These are phyloP conservation scores for Prietella phreatophila DNA, from an alignment of 2,113 vertebrate genomes.

Conservation along the genomic window DNA sequence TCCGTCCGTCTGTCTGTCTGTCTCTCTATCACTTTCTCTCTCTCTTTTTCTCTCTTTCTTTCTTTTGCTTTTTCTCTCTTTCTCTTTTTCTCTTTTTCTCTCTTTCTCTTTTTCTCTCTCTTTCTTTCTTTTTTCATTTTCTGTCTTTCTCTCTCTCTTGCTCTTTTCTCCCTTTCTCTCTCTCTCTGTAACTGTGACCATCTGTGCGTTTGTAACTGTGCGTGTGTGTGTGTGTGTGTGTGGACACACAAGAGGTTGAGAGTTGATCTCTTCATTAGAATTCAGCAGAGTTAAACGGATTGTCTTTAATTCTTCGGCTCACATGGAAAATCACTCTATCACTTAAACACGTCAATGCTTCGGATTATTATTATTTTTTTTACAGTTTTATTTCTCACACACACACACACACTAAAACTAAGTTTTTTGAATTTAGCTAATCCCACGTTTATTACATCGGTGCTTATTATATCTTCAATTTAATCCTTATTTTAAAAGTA, in stretches of 20 bases:
- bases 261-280: constrained; percentile 66
- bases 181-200: constrained; percentile 31
- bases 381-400: not conserved
- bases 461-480: not conserved
- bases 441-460: not conserved
- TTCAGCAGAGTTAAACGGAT: constrained; percentile 55
- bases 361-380: not conserved
- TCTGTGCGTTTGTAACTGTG: constrained; percentile 36
- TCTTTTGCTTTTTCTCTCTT: not conserved
- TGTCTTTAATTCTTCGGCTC: not conserved
- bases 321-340: not conserved
- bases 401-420: not conserved
- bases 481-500: too few species aligned
- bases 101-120: not conserved
- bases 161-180: not conserved
- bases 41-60: not conserved
- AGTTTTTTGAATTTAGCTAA: not conserved
- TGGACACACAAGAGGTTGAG: constrained; percentile 39
- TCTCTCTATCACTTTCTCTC: not conserved
- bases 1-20: not conserved
- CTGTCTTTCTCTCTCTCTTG: constrained; percentile 6
- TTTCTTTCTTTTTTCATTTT: too few species aligned
- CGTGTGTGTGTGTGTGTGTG: constrained; percentile 16
- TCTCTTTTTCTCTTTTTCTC: not conserved
- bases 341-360: not conserved